Evolutionary conservation across 2,888 invertebrate genomes (phyloP), one percentile per base, ranked within the genome.

Genomic region (Gonocerus acuteangulatus): DNA sequence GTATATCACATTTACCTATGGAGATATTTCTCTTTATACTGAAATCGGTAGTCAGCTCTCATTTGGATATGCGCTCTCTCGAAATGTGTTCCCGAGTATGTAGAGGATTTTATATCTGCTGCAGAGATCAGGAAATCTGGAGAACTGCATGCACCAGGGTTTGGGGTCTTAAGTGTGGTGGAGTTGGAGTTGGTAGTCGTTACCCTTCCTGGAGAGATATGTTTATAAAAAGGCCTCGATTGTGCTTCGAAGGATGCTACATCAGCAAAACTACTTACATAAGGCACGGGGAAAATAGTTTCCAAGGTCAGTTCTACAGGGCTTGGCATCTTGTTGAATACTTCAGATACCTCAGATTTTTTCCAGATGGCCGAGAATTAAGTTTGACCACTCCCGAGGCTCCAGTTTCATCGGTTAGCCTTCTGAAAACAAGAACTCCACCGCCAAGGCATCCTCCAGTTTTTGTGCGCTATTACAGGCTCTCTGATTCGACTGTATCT

Each of bases 311-410:
- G 71, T 87, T 83, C 74, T 92, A 92, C 74, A 80, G 87, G 64
- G 94, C 95, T 1, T 92, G 92, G 83, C 92, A 94, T 75, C 76
- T 93, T 60, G 87, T 96, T 49, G 87, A 90, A 72, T 96, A 96
- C 75, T 96, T 87, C 75, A 81, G 96, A 65, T 95, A 89, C 72
- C 77, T 92, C 69, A 83, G 92, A 80, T 90, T 91, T 76, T 86
- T 90, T 74, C 84, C 89, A 0, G 89, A 88, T 65, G 93, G 93
- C 15, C 75, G 80, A 65, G 87, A 90, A 63, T 71, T 91, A 66
- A 91, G 92, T 89, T 77, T 90, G 76, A 93, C 93, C 13, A 89
- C 89, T 1, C 81, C 93, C 0, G 94, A 95, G 65, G 90, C 92
- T 72, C 93, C 93, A 0, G 76, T 78, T 7, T 75, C 77, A 44